Conservation (phyloP, 2,797 vertebrate genomes). For the Falco novaeseelandiae region DNA sequence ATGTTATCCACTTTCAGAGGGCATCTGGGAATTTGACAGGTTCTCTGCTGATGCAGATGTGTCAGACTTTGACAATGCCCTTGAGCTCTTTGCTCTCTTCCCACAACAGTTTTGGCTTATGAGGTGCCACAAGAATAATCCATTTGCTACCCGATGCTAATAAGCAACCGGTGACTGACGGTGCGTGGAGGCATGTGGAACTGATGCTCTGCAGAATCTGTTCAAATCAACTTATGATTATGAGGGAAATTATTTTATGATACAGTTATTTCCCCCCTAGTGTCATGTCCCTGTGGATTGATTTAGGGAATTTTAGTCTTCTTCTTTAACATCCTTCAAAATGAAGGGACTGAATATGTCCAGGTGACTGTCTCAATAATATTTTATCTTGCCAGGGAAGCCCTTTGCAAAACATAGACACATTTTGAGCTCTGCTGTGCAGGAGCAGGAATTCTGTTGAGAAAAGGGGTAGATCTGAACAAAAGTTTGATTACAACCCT, state of each 20-base stretch:
- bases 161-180: background rate
- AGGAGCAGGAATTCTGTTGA: background rate
- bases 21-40: background rate
- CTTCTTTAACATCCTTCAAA: background rate
- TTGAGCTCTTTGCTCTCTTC: background rate
- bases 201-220: background rate
- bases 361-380: background rate
- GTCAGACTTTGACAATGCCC: background rate
- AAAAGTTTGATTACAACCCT: background rate
- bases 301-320: background rate
- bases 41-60: background rate
- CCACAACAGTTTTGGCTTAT: background rate
- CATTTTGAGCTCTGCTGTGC: background rate
- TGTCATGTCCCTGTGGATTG: background rate
- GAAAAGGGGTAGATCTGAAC: background rate
- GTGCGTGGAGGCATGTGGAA: background rate
- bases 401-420: background rate
- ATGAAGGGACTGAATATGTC: background rate
- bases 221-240: background rate
- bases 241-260: background rate
- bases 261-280: background rate
- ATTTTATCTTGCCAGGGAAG: background rate
- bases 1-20: background rate
- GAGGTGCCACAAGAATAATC: background rate
- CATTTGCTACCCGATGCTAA: background rate